Base-by-base conservation (phyloP, 2,797 vertebrate genomes). In the Phylloscopus collybita region DNA sequence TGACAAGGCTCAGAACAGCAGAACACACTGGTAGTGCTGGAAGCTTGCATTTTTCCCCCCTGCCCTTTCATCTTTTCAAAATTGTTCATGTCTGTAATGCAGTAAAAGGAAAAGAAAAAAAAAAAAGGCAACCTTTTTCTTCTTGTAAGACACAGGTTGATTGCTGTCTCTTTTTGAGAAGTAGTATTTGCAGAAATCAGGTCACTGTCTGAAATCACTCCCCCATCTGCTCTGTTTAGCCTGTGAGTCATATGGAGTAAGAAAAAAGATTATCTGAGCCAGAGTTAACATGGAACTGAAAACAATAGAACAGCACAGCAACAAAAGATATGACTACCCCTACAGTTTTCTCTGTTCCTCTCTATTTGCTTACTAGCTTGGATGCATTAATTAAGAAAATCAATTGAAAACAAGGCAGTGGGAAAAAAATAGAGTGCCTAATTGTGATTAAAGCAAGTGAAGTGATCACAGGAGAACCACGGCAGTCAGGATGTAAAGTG, bases 121-220 rank as follows among this genome's bases (percentile, higher is more conserved):
- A 34, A 47, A 44, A 44, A 42, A 42, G 30, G 27, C 26, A 67
- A n/a, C 32, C 44, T 84, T 90, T 72, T 91, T 34, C 56, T 49
- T 85, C 72, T 76, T 59, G 29, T 64, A 66, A 88, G 75, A 80
- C 66, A 83, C 18, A 69, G 29, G 91, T 87, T 93, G 74, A 67
- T 75, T 73, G 47, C 81, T 95, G 69, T 51, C 60, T 91, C 53
- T 86, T 96, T 86, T 87, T 65, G 88, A 92, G 71, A 85, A 87
- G 73, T 51, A 95, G 45, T 90, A 69, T 71, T 72, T 73, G 85
- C 81, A 92, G 95, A 95, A 96, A 96, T 96, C 88, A 96, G 92
- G 92, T 96, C 90, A 94, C 59, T 88, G 86, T 95, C 95, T 97
- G 91, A 96, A 97, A 95, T 96, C 84, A 90, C 94, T 94, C 92